Evolutionary conservation across 2,113 vertebrate species (phyloP).

Genomic region (Pandion haliaetus): DNA sequence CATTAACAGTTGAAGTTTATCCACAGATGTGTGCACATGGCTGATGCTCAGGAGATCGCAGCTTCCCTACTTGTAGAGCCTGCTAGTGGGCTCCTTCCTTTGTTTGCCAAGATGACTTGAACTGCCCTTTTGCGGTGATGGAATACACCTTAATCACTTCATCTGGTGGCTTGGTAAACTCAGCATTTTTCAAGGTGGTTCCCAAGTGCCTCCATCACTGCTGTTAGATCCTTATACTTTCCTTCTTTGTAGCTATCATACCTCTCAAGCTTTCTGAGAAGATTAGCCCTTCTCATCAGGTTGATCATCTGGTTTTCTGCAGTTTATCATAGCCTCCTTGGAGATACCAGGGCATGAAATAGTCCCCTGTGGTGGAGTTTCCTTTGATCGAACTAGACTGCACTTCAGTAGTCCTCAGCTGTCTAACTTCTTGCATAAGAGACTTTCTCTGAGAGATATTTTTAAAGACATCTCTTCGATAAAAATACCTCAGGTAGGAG

Average conservation of each 20-base stretch:
- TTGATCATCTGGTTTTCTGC: background rate
- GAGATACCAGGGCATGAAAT: background rate
- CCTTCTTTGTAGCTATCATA: background rate
- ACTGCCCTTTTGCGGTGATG: background rate
- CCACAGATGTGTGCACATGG: background rate
- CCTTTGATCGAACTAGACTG: background rate
- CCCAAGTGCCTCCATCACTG: background rate
- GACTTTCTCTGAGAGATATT: conserved; percentile 20
- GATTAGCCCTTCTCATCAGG: background rate
- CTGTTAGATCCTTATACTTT: background rate
- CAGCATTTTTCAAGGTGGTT: background rate
- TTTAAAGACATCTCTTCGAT: conserved; percentile 18
- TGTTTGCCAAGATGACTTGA: background rate
- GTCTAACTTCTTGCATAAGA: conserved; percentile 29
- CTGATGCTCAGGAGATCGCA: background rate
- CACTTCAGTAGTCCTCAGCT: background rate
- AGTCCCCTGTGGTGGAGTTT: background rate
- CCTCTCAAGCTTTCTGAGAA: background rate
- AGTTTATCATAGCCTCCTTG: background rate
- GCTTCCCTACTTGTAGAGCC: background rate
- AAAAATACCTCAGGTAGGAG: conserved; percentile 56
- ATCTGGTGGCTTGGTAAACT: background rate
- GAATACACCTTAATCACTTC: background rate
- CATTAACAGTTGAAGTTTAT: background rate
- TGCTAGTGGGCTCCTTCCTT: background rate